These are phyloP conservation scores for Drosophila bocqueti DNA, from an alignment of 1,140 invertebrate species.

Conservation along the genomic window DNA sequence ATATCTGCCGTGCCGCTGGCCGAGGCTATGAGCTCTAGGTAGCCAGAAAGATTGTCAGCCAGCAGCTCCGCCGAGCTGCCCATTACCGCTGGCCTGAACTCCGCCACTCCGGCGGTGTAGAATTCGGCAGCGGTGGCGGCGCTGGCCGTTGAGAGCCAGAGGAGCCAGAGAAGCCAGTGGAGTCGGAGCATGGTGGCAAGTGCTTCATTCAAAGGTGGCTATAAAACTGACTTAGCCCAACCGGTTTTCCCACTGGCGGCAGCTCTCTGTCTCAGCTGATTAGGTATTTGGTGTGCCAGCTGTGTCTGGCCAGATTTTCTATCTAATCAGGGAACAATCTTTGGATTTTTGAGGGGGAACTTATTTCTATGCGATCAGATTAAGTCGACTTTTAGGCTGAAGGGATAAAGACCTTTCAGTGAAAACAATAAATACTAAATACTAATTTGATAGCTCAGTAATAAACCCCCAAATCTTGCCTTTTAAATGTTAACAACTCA, in stretches of 20 bases:
- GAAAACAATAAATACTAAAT: too few species aligned
- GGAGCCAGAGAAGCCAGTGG: background rate
- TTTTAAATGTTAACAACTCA: background rate
- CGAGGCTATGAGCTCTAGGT: conserved; percentile 57
- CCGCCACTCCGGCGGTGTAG: conserved; percentile 86
- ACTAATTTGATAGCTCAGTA: too few species aligned
- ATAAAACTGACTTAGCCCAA: background rate
- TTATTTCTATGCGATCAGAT: too few species aligned
- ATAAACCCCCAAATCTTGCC: background rate
- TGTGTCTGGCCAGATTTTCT: conserved; percentile 5
- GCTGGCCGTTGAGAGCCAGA: background rate
- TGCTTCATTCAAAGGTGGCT: background rate
- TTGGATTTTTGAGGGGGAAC: background rate
- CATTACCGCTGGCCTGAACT: conserved; percentile 72
- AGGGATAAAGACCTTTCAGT: background rate
- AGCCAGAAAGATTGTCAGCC: conserved; percentile 60
- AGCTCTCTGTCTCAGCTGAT: conserved; percentile 1
- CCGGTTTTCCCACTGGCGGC: background rate
- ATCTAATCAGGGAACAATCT: conserved; percentile 30
- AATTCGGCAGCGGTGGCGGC: conserved; percentile 45
- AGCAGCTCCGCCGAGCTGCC: conserved; percentile 57
- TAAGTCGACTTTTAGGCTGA: conserved; percentile 10
- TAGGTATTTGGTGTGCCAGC: background rate
- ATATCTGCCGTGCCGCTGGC: conserved; percentile 88
- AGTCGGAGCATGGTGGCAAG: background rate